These are phyloP conservation scores for Ganaspis brasiliensis DNA, from an alignment of 2,888 invertebrate species.

Conservation along the genomic window DNA sequence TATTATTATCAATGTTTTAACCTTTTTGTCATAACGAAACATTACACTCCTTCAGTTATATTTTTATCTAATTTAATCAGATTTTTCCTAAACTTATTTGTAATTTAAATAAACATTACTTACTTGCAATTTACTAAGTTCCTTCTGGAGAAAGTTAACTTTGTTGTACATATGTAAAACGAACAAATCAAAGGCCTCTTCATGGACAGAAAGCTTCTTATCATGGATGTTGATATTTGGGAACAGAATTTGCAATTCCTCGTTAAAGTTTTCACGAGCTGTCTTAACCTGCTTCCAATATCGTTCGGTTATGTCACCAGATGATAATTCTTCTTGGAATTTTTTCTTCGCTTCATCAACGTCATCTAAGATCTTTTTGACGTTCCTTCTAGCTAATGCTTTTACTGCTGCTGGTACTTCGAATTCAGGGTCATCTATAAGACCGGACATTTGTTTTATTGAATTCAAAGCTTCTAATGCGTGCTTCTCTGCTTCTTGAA, in stretches of 20 bases:
- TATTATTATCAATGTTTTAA: slow-evolving; percentile 13
- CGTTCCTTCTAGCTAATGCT: slow-evolving; percentile 73
- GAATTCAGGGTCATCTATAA: slow-evolving; percentile 79
- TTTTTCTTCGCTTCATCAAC: slow-evolving; percentile 84
- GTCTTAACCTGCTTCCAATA: slow-evolving; percentile 91
- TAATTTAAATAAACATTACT: slow-evolving; percentile 48
- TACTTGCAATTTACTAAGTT: slow-evolving; percentile 87
- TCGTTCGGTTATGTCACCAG: slow-evolving; percentile 86
- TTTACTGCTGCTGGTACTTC: slow-evolving; percentile 78
- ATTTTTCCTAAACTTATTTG: slow-evolving; percentile 2
- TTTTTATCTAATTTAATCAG: too few species aligned
- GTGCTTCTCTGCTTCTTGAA: slow-evolving; percentile 83
- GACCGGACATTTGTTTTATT: slow-evolving; percentile 79
- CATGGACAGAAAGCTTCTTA: slow-evolving; percentile 84
- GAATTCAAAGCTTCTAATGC: slow-evolving; percentile 83
- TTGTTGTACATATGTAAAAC: slow-evolving; percentile 90
- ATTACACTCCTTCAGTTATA: too few species aligned
- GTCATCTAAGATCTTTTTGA: slow-evolving; percentile 82
- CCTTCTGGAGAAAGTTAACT: slow-evolving; percentile 89
- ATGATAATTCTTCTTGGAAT: slow-evolving; percentile 83
- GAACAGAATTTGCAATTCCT: slow-evolving; percentile 87
- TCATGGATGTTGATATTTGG: slow-evolving; percentile 87
- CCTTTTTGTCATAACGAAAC: background rate
- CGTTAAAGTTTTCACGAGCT: slow-evolving; percentile 84
- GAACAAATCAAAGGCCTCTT: slow-evolving; percentile 89